Conservation (phyloP, 2,888 invertebrate genomes). For the Charanyca ferruginea region DNA sequence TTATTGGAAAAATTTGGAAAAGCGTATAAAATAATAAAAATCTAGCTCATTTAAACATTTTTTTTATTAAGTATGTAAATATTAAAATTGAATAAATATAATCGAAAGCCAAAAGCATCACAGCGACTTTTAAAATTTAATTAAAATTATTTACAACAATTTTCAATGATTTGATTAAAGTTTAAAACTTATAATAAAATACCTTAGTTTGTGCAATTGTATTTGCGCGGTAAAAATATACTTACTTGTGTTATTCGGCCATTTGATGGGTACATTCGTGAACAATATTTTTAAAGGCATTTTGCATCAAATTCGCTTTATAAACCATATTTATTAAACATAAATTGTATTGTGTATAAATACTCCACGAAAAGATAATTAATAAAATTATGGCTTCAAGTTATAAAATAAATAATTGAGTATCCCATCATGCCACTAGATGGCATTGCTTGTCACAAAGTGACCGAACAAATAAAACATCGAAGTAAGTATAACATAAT, state of each 20-base stretch:
- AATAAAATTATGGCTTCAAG: constrained; percentile 10
- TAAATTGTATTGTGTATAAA: not conserved
- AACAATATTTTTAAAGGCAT: not conserved
- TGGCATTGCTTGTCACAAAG: constrained; percentile 37
- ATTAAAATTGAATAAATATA: constrained; percentile 61
- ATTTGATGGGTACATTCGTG: not conserved
- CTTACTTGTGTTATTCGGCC: constrained; percentile 31
- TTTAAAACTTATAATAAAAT: constrained; percentile 53
- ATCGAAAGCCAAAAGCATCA: constrained; percentile 71
- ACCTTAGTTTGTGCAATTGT: constrained; percentile 50
- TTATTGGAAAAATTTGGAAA: constrained; percentile 79
- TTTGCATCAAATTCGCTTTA: not conserved
- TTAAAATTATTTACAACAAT: constrained; percentile 71
- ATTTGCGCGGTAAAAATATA: constrained; percentile 31
- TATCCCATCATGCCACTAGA: constrained; percentile 28
- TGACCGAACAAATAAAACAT: constrained; percentile 23
- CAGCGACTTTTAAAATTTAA: constrained; percentile 63
- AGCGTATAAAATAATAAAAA: constrained; percentile 73
- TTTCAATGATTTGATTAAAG: constrained; percentile 45
- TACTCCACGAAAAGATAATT: not conserved
- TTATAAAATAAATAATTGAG: not conserved
- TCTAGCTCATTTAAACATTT: constrained; percentile 69
- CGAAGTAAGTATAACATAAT: constrained; percentile 11
- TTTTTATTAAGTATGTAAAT: constrained; percentile 50
- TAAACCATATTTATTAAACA: not conserved